Percentiles rank a stretch among this genome's conserved stretches.
phyloP scores from a whole-genome alignment of 2,797 vertebrate genomes.

The Pelobates cultripes region DNA sequence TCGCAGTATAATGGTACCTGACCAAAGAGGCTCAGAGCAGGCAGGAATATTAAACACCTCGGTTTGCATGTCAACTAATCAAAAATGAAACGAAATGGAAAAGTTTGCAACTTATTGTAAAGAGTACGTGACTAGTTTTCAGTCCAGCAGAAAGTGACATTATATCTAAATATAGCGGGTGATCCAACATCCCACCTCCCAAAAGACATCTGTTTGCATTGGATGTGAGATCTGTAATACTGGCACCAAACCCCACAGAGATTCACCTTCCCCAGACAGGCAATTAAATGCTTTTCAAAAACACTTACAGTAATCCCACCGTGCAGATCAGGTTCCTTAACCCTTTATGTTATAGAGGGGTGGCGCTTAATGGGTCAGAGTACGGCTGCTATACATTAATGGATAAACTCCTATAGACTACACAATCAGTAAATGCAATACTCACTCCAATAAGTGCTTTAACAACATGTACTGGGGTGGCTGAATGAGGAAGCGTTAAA shows the following conservation, averaged over 20 bases:
- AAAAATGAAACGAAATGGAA: no score
- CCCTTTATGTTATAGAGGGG: background rate
- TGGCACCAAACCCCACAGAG: background rate
- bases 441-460: no score
- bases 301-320: background rate
- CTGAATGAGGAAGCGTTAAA: no score
- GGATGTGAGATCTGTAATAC: constrained; percentile 36
- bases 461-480: no score
- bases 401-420: no score
- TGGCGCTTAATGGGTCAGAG: no score
- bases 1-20: constrained; percentile 59
- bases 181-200: background rate
- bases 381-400: no score
- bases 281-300: background rate
- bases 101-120: background rate
- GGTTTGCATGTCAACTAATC: background rate
- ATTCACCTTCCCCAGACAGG: background rate
- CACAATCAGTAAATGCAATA: no score
- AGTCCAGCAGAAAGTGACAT: constrained; percentile 44
- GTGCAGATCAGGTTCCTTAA: background rate
- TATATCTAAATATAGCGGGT: constrained; percentile 16
- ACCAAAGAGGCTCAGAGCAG: constrained; percentile 16
- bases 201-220: background rate
- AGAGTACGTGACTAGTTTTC: constrained; percentile 29
- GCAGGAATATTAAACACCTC: background rate